Percentiles rank a stretch among this genome's conserved stretches.
Conservation (phyloP, 2,113 vertebrate genomes). For the Eulemur macaco region DNA sequence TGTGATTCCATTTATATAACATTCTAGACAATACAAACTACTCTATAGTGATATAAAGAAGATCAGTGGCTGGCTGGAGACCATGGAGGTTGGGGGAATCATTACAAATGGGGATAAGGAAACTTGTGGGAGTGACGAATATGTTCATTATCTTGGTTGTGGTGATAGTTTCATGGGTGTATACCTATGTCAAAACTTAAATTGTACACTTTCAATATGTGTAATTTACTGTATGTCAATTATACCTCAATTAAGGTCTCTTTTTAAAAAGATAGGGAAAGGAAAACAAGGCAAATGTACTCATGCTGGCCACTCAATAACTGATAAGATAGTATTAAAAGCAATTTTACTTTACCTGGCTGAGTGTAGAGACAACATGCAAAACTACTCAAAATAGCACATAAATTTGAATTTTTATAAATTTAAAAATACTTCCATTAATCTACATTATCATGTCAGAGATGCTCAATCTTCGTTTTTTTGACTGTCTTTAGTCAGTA, state of each 20-base stretch:
- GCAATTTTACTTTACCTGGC: not conserved
- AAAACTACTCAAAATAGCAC: not conserved
- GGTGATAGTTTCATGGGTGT: not conserved
- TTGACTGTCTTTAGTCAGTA: not conserved
- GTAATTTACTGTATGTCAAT: not conserved
- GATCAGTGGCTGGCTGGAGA: not conserved
- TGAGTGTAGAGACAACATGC: not conserved
- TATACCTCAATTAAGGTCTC: not conserved
- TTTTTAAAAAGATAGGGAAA: not conserved
- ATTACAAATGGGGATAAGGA: conserved; percentile 9
- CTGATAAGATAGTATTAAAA: not conserved
- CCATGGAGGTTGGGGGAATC: not conserved
- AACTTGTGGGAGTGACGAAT: not conserved
- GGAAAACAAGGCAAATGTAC: not conserved
- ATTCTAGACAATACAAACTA: conserved; percentile 22
- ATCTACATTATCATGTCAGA: conserved; percentile 37
- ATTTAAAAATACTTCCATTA: conserved; percentile 37
- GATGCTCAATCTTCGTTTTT: not conserved
- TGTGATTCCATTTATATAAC: conserved; percentile 42
- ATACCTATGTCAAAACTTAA: conserved; percentile 7
- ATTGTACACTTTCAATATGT: not conserved
- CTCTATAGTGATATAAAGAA: not conserved
- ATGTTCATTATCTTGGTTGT: not conserved
- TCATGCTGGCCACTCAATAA: not conserved
- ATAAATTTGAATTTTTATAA: conserved; percentile 14